Base-by-base conservation (phyloP, 2,113 vertebrate genomes). In the Oceanites oceanicus region DNA sequence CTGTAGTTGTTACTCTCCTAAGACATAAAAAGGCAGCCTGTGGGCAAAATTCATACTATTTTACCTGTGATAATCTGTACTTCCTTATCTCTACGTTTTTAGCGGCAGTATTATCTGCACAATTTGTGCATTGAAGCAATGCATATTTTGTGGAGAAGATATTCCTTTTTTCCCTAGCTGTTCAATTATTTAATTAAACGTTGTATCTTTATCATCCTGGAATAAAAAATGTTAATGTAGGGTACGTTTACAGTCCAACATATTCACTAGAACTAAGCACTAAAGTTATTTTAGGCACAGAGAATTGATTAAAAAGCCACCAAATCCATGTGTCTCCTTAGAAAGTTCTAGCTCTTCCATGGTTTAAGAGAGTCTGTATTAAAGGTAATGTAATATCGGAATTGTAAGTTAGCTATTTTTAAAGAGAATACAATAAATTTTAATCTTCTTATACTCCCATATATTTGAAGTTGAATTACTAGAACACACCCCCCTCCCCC, bases 21-120 rank as follows among this genome's bases (percentile, higher is more conserved):
- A 30, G n/a, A 13, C 3, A 0, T 18, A 5, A n/a, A 21, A n/a
- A 49, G 22, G 20, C 32, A 63, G 34, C 36, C 18, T 25, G n/a
- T 34, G 10, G 32, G 49, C 40, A 55, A 61, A 52, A 16, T 19
- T 56, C 1, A 0, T 52, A 4, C 58, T 32, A 0, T 36, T 62
- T 40, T 52, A 30, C 21, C 23, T 12, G 2, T 16, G 13, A 15
- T 55, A 36, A 44, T 23, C 18, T 49, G 5, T 32, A 8, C 9
- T 79, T 80, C 27, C 29, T 50, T 22, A 11, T 34, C 56, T 86
- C 40, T 76, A 1, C 3, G 1, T 1, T 76, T 71, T 44, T 47
- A 65, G 47, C 6, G 11, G 34, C 14, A 26, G 6, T 38, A 30
- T 40, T 52, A 30, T 20, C 45, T 44, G 34, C 36, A 53, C 23